Evolutionary conservation across 2,888 invertebrate species (phyloP), one percentile per base, ranked within the genome.

Genomic region (Zygothrica quintamaculata): DNA sequence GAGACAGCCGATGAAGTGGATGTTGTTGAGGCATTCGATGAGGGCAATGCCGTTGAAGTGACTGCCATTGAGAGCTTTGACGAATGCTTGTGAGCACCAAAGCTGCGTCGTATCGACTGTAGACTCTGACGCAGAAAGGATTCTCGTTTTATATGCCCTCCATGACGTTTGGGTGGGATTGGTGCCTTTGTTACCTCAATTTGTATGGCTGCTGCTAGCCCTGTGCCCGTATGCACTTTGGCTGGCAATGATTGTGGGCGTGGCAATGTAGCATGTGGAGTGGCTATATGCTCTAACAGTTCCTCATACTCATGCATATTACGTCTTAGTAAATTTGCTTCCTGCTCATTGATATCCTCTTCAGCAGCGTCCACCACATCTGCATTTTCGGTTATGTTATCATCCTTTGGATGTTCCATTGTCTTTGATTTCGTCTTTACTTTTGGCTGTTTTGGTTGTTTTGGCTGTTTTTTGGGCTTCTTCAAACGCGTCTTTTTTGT

Each of bases 81-180:
- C 12, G 74, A 13, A 7, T 81, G 82, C 43, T 88, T 88, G 22
- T 70, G 67, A 4, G 84, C 74, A 2, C 74, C 74, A 66, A 89
- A 89, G 65, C 89, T 89, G 36, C 86, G 81, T 0, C 89, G 81
- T 65, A 89, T 88, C 3, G 88, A 88, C 40, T 89, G 89, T 39
- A 89, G 56, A 36, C 89, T 89, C 31, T 89, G 89, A 0, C 89
- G 78, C 31, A 89, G 29, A 53, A 89, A 89, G 0, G 89, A 89
- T 36, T 89, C 89, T 3, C 89, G 84, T 46, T 89, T 89, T 0
- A 88, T 68, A 16, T 51, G 42, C 33, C 15, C 51, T 4, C 55
- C 47, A n/a, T 50, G 55, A 12, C 59, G 66, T 13, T 70, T 77
- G 0, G 44, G 6, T 0, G 55, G 42, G 18, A 11, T 22, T 4